Conservation (phyloP, 2,888 invertebrate species). For the Rotaria socialis region DNA sequence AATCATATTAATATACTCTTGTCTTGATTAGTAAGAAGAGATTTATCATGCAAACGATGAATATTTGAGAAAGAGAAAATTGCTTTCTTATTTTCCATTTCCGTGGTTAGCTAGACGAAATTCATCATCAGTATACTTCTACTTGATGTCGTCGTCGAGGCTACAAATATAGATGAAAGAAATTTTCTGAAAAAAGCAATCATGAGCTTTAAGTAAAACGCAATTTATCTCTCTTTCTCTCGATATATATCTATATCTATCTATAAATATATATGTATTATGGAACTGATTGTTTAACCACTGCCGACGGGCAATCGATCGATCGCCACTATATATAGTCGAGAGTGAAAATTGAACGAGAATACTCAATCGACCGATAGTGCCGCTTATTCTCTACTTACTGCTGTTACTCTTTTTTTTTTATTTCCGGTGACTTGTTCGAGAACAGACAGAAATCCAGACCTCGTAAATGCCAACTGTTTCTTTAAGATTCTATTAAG, state of each 20-base stretch:
- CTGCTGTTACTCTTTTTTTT: background rate
- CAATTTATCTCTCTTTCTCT: background rate
- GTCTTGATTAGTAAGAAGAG: background rate
- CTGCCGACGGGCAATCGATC: background rate
- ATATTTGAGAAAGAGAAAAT: background rate
- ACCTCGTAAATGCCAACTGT: background rate
- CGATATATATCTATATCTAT: too few species aligned
- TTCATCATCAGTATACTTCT: background rate
- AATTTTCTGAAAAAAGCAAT: background rate
- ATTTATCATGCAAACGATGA: background rate
- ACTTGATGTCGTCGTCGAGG: background rate
- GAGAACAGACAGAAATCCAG: background rate
- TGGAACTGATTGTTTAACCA: background rate
- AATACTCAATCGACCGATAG: background rate
- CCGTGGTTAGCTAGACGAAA: background rate
- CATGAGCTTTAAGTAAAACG: background rate
- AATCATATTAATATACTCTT: background rate
- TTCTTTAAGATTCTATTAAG: slow-evolving; percentile 9
- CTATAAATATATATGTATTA: background rate
- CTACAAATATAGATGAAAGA: background rate
- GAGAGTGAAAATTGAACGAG: background rate
- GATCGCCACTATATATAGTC: background rate
- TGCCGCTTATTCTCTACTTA: background rate
- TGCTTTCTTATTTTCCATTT: slow-evolving; percentile 10
- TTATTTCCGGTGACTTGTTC: background rate